These are phyloP conservation scores for Caracal caracal DNA, from an alignment of 2,113 vertebrate species.

Conservation along the genomic window DNA sequence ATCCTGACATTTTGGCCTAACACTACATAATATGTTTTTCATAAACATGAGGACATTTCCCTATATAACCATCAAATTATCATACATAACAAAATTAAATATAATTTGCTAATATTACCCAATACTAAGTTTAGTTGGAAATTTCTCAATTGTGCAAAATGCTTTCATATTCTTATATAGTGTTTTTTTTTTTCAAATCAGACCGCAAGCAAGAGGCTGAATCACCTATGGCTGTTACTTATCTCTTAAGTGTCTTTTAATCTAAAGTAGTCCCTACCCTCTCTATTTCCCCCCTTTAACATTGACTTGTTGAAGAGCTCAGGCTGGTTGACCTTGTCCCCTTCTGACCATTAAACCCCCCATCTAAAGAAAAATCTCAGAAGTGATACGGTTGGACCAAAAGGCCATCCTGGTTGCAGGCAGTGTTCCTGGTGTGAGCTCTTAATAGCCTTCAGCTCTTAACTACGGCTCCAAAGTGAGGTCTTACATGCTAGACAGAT, in stretches of 20 bases:
- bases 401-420: background rate
- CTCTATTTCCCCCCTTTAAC: background rate
- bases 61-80: background rate
- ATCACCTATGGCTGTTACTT: background rate
- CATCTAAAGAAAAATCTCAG: background rate
- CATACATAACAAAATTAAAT: background rate
- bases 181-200: background rate
- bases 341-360: background rate
- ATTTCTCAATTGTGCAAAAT: background rate
- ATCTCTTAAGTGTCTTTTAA: background rate
- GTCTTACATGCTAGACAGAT: background rate
- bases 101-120: background rate
- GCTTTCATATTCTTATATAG: background rate
- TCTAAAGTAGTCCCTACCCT: background rate
- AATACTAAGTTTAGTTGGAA: background rate
- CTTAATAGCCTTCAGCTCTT: background rate
- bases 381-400: background rate
- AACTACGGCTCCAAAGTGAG: background rate
- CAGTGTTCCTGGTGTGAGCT: background rate
- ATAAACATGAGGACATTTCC: background rate
- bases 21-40: background rate
- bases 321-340: background rate
- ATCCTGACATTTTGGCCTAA: background rate
- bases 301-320: background rate
- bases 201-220: background rate